These are phyloP conservation scores for Nothobranchius kuhntae DNA, from an alignment of 2,113 vertebrate species.

Conservation along the genomic window DNA sequence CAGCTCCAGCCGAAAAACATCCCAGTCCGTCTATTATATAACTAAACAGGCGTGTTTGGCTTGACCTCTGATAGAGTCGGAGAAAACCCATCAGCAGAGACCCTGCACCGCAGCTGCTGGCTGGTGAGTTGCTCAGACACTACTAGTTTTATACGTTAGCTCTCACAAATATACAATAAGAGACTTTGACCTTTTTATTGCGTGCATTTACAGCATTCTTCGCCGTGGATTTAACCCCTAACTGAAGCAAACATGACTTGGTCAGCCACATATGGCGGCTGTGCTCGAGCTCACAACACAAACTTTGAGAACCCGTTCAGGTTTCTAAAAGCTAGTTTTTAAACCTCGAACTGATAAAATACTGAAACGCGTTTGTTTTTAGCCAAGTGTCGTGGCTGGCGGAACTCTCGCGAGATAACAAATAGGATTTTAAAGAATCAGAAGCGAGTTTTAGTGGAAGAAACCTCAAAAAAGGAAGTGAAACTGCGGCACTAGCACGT, in stretches of 20 bases:
- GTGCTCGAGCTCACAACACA: slow-evolving; percentile 20
- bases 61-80: slow-evolving; percentile 17
- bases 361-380: slow-evolving; percentile 12
- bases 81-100: slow-evolving; percentile 3
- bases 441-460: not conserved
- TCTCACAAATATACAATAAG: not conserved
- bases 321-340: not conserved
- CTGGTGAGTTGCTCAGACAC: slow-evolving; percentile 43
- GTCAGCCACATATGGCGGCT: slow-evolving; percentile 18
- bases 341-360: not conserved
- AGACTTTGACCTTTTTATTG: too few relatives aligned
- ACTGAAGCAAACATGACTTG: not conserved
- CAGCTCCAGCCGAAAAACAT: not conserved
- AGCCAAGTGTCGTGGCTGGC: not conserved
- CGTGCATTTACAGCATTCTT: not conserved
- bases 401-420: slow-evolving; percentile 9
- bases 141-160: too few relatives aligned
- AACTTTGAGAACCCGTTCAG: not conserved
- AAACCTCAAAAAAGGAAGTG: not conserved
- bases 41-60: not conserved
- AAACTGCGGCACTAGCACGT: not conserved
- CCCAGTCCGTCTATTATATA: not conserved
- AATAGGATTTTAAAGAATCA: not conserved
- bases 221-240: not conserved
- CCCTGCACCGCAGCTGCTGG: slow-evolving; percentile 29